These are phyloP conservation scores for Galeruca laticollis DNA, from an alignment of 2,888 invertebrate species.

Conservation along the genomic window DNA sequence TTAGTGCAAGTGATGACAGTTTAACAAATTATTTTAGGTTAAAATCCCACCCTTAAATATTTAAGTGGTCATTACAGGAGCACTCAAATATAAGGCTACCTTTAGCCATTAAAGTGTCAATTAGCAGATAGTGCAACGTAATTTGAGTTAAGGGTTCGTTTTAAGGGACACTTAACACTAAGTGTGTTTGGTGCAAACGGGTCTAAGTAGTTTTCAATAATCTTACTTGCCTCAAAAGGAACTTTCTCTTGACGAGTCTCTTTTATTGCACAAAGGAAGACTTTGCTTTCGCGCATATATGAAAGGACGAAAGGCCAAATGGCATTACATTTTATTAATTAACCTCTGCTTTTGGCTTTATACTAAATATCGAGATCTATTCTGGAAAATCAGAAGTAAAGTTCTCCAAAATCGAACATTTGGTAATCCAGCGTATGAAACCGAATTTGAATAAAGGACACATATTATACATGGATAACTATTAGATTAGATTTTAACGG, in stretches of 20 bases:
- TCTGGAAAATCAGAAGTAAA: slow-evolving; percentile 16
- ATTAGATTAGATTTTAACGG: too few relatives aligned
- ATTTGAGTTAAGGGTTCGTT: too few relatives aligned
- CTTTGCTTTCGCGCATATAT: slow-evolving; percentile 36
- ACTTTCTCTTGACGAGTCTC: slow-evolving; percentile 25
- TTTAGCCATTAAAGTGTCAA: too few relatives aligned
- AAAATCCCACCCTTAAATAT: too few relatives aligned
- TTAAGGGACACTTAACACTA: too few relatives aligned
- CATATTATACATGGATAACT: slow-evolving; percentile 36
- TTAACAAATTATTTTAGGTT: too few relatives aligned
- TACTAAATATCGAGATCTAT: slow-evolving; percentile 35
- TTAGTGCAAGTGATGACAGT: too few relatives aligned
- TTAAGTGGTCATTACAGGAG: too few relatives aligned
- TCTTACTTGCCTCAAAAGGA: background rate
- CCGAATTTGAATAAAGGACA: slow-evolving; percentile 33
- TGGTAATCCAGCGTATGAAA: slow-evolving; percentile 36
- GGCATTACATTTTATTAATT: too few relatives aligned
- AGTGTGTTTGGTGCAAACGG: too few relatives aligned
- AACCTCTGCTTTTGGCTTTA: slow-evolving; percentile 34
- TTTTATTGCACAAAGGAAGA: slow-evolving; percentile 28
- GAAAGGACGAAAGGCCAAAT: slow-evolving; percentile 34
- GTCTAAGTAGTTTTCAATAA: slow-evolving; percentile 5
- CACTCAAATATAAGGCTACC: too few relatives aligned
- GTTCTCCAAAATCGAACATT: slow-evolving; percentile 23
- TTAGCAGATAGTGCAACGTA: too few relatives aligned